phyloP scores from a whole-genome alignment of 2,113 vertebrate species.

The Megaceryle maxima region DNA sequence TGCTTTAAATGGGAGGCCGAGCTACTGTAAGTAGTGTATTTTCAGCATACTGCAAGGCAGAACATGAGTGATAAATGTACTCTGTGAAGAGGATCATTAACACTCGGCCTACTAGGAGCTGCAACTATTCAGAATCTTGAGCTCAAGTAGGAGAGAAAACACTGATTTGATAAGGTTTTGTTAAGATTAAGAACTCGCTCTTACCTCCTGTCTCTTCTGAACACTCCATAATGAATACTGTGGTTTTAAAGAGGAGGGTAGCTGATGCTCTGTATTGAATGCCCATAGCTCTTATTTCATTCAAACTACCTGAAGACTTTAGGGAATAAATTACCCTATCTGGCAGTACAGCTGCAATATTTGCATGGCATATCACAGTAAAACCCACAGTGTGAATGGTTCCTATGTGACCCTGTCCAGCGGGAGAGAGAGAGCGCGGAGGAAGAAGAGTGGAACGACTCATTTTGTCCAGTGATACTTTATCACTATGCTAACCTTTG shows the following conservation, averaged over 20 bases:
- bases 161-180: conserved; percentile 14
- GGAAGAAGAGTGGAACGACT: not conserved
- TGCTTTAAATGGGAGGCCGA: not conserved
- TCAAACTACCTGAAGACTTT: not conserved
- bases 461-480: not conserved
- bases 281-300: not conserved
- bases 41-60: not conserved
- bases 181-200: conserved; percentile 20
- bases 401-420: not conserved
- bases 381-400: not conserved
- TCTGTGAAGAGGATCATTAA: conserved; percentile 26
- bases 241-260: not conserved
- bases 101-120: not conserved
- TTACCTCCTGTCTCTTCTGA: not conserved
- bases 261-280: not conserved
- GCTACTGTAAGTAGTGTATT: not conserved
- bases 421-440: not conserved
- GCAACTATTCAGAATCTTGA: conserved; percentile 1
- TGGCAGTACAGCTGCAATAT: not conserved
- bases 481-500: not conserved
- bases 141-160: conserved; percentile 7
- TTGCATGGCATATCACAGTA: not conserved
- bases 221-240: not conserved
- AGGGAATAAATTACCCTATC: not conserved
- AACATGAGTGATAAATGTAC: not conserved